Base-by-base conservation (phyloP, 2,797 vertebrate species). In the Tenualosa ilisha region DNA sequence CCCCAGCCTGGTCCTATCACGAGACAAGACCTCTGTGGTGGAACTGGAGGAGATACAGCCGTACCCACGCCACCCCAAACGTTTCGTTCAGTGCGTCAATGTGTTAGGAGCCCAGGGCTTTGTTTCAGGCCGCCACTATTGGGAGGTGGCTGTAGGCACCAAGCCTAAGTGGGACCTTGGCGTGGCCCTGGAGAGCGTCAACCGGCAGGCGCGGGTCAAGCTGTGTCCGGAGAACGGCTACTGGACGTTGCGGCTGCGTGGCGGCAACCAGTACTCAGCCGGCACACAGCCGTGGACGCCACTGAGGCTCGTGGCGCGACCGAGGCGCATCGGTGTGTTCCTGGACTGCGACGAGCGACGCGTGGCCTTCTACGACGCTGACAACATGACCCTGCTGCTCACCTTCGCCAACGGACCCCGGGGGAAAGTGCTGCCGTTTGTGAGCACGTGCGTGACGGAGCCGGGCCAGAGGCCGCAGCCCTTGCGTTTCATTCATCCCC, bases 141-240 rank as follows among this genome's bases (percentile, higher is more conserved):
- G 97, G 97, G 97, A 97, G 89, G 96, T 97, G 3, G 95, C 94
- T 51, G 96, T 98, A 89, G 96, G 95, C 84, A 90, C 88, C 84
- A 97, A 96, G 81, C 91, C 94, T 72, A 97, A 97, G 87, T 98
- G 96, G 97, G 97, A 97, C 89, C 84, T 97, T 86, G 97, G 97
- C 1, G 95, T 97, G 85, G 96, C 96, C 0, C 93, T 94, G 0
- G 96, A 97, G 87, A 81, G 88, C 0, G 94, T 96, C 0, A 93
- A 97, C 89, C 87, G 96, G 17, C 91, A 89, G 0, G 90, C 90
- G 0, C 93, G 94, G 81, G 94, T 97, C 89, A 96, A 94, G 91
- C 93, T 97, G 86, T 96, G 95, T 81, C 96, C 96, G 0, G 94
- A 95, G 54, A 97, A 90, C 0, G 97, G 97, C 81, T 97, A 96